Conservation (phyloP, 2,113 vertebrate species). For the Urocolius indicus region DNA sequence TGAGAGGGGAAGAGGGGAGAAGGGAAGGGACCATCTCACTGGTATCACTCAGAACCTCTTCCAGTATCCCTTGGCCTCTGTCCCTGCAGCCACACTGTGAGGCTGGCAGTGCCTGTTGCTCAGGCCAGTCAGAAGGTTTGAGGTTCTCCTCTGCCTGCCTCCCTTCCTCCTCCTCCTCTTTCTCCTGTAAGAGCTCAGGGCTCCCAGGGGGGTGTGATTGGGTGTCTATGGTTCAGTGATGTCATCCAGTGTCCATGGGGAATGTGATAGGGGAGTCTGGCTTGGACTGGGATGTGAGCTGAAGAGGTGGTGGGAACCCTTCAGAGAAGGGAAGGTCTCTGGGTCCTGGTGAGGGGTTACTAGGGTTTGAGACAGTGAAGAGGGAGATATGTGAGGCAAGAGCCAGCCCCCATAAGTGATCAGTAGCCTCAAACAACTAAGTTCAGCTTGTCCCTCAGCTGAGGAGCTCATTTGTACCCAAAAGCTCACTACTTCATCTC, state of each 20-base stretch:
- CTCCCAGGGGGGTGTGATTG: background rate
- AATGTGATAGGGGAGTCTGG: background rate
- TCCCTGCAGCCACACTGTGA: background rate
- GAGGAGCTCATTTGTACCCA: background rate
- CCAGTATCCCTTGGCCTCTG: background rate
- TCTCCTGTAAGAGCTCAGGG: background rate
- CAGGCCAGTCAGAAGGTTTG: background rate
- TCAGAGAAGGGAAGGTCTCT: background rate
- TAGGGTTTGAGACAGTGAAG: background rate
- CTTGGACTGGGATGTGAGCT: background rate
- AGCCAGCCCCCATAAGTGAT: background rate
- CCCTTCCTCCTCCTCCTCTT: background rate
- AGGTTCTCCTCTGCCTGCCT: background rate
- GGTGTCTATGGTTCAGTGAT: too few species aligned
- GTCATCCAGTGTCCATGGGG: rapidly evolving
- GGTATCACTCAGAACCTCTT: background rate
- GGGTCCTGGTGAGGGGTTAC: background rate
- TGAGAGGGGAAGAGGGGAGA: background rate
- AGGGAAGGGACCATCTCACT: background rate
- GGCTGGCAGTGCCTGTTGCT: background rate
- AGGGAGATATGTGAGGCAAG: rapidly evolving
- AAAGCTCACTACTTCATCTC: background rate
- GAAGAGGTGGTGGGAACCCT: background rate
- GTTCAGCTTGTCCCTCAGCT: background rate
- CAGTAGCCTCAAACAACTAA: background rate